These are phyloP conservation scores for Lagorchestes hirsutus DNA, from an alignment of 2,797 vertebrate genomes.

Conservation along the genomic window DNA sequence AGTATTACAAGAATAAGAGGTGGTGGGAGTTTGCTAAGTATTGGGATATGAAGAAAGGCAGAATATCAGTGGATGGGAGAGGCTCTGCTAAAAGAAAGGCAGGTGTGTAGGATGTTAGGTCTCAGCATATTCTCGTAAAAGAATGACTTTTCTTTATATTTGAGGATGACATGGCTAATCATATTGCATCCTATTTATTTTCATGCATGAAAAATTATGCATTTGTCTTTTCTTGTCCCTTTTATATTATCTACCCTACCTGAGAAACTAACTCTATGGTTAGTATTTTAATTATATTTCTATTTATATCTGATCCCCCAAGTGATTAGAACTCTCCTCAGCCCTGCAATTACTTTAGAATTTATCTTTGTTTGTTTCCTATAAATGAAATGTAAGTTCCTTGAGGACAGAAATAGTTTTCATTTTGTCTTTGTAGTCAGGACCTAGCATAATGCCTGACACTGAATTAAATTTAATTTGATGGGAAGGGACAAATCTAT, in stretches of 20 bases:
- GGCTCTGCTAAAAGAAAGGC: background rate
- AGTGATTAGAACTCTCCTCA: background rate
- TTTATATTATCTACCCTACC: background rate
- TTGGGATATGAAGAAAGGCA: background rate
- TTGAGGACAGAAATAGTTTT: slow-evolving; percentile 15
- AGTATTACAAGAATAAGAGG: background rate
- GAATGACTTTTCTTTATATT: slow-evolving; percentile 41
- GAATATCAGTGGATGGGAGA: background rate
- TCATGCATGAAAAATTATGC: slow-evolving; percentile 36
- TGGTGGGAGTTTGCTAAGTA: background rate
- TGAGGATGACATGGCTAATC: slow-evolving; percentile 43
- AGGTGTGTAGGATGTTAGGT: background rate
- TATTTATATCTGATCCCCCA: background rate
- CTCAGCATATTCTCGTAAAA: background rate
- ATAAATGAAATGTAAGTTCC: background rate
- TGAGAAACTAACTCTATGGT: background rate
- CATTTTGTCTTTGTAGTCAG: background rate
- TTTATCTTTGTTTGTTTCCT: background rate
- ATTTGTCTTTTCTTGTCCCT: slow-evolving; percentile 23
- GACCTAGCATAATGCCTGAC: background rate
- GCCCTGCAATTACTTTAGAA: background rate
- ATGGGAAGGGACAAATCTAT: background rate
- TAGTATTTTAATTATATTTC: background rate
- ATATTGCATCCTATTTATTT: slow-evolving; percentile 23
- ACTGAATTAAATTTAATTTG: background rate